These are phyloP conservation scores for Drosophila trichaetosa DNA, from an alignment of 2,888 invertebrate species.

Conservation along the genomic window DNA sequence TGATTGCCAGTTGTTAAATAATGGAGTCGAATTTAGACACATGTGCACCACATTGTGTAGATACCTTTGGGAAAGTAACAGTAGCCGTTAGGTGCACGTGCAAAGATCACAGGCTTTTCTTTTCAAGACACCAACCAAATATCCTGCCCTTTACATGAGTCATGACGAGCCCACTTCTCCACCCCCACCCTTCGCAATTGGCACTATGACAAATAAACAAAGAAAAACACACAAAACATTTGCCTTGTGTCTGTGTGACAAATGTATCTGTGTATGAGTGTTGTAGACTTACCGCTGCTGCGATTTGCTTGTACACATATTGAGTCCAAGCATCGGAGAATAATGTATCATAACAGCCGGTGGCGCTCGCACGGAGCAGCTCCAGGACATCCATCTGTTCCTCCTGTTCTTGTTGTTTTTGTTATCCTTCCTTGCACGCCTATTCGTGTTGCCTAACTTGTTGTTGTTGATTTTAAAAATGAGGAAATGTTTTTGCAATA, in stretches of 20 bases:
- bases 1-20: not conserved
- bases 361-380: slow-evolving; percentile 66
- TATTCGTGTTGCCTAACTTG: slow-evolving; percentile 23
- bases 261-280: slow-evolving; percentile 12
- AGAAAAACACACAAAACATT: slow-evolving; percentile 23
- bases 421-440: slow-evolving; percentile 17
- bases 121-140: slow-evolving; percentile 21
- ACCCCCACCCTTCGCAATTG: not conserved
- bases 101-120: not conserved
- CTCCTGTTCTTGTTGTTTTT: slow-evolving; percentile 14
- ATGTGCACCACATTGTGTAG: not conserved
- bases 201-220: slow-evolving; percentile 19
- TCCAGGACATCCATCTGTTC: slow-evolving; percentile 69
- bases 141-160: slow-evolving; percentile 31
- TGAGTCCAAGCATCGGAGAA: slow-evolving; percentile 85
- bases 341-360: slow-evolving; percentile 72
- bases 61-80: not conserved
- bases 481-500: slow-evolving; percentile 40
- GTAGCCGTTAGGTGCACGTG: not conserved
- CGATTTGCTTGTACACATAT: slow-evolving; percentile 86
- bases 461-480: slow-evolving; percentile 44
- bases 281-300: slow-evolving; percentile 85
- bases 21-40: not conserved
- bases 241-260: not conserved
- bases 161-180: slow-evolving; percentile 38